These are phyloP conservation scores for Melinaea menophilus DNA, from an alignment of 2,888 invertebrate genomes.

Conservation along the genomic window DNA sequence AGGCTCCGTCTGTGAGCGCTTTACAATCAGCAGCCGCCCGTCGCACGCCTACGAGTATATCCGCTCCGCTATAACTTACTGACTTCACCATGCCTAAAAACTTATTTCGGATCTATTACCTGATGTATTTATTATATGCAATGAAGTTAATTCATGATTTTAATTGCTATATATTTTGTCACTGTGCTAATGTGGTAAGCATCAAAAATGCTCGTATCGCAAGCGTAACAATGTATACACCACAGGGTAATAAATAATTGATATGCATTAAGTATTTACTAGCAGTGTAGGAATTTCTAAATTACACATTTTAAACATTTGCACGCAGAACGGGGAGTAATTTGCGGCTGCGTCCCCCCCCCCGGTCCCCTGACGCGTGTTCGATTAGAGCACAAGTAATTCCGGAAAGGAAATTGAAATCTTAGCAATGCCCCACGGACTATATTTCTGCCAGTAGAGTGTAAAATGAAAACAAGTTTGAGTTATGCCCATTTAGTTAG, in stretches of 20 bases:
- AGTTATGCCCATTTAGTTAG: constrained; percentile 13
- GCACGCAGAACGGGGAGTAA: constrained; percentile 68
- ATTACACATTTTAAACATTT: constrained; percentile 72
- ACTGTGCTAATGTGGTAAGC: background rate
- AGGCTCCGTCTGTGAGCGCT: constrained; percentile 77
- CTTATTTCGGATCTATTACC: constrained; percentile 46
- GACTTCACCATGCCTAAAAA: constrained; percentile 63
- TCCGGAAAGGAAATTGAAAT: constrained; percentile 78
- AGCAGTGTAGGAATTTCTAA: constrained; percentile 51
- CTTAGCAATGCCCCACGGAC: constrained; percentile 75
- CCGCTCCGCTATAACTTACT: constrained; percentile 62
- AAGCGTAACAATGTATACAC: constrained; percentile 3
- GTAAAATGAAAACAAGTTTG: constrained; percentile 64
- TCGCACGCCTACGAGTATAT: constrained; percentile 60
- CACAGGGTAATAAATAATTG: constrained; percentile 44
- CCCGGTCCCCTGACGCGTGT: constrained; percentile 70
- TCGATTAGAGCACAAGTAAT: constrained; percentile 77
- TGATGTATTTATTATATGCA: constrained; percentile 17
- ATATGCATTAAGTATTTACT: constrained; percentile 54
- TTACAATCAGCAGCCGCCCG: constrained; percentile 76
- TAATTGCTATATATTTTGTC: no score
- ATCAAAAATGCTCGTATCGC: background rate
- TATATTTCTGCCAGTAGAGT: constrained; percentile 60
- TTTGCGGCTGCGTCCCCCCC: constrained; percentile 63
- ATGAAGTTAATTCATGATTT: background rate